These are phyloP conservation scores for Alligator mississippiensis DNA, from an alignment of 2,113 vertebrate species.

Conservation along the genomic window DNA sequence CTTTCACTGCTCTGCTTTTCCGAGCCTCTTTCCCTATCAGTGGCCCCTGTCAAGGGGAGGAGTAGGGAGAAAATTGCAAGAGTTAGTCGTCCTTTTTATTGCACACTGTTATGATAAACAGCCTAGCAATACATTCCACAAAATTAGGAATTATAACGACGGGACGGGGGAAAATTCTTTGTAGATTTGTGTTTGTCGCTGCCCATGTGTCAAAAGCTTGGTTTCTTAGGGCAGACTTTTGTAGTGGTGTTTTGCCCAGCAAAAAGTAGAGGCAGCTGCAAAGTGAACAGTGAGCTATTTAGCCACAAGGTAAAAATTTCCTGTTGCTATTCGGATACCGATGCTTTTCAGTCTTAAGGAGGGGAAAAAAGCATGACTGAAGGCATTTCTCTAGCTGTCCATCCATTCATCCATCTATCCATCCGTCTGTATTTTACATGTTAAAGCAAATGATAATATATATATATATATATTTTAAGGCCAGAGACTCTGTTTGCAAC, in stretches of 20 bases:
- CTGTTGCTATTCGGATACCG: slow-evolving; percentile 66
- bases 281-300: slow-evolving; percentile 70
- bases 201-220: slow-evolving; percentile 69
- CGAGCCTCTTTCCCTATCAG: slow-evolving; percentile 75
- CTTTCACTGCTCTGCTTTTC: slow-evolving; percentile 73
- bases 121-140: slow-evolving; percentile 70
- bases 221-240: slow-evolving; percentile 69
- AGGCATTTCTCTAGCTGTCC: slow-evolving; percentile 58
- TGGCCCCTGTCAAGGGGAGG: slow-evolving; percentile 77
- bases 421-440: slow-evolving; percentile 47
- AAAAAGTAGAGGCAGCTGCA: slow-evolving; percentile 71
- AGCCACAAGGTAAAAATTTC: slow-evolving; percentile 70
- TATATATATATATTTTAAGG: slow-evolving; percentile 1
- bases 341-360: slow-evolving; percentile 61
- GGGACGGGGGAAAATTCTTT: slow-evolving; percentile 46
- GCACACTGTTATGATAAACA: slow-evolving; percentile 79
- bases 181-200: slow-evolving; percentile 51
- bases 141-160: slow-evolving; percentile 71
- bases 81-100: slow-evolving; percentile 74
- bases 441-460: neutral
- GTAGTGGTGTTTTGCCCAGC: slow-evolving; percentile 59
- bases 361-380: slow-evolving; percentile 52
- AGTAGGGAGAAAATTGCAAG: slow-evolving; percentile 77
- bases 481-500: slow-evolving; percentile 36
- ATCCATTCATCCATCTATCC: slow-evolving; percentile 29